Evolutionary conservation across 1,140 invertebrate species (phyloP).

Genomic region (Trialeurodes vaporariorum): DNA sequence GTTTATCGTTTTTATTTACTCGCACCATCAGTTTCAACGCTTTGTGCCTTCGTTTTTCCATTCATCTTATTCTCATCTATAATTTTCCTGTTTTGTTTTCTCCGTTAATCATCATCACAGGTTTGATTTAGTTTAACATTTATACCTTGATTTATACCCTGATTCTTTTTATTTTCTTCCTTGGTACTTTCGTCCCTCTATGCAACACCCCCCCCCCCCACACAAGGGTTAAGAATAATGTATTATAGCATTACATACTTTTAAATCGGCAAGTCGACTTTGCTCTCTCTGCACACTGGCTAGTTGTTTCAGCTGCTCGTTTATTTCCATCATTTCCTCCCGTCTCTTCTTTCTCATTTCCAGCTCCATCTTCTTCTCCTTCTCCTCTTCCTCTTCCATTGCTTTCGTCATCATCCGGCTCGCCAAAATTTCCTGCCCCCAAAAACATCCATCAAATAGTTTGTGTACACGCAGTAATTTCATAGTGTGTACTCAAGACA

Average conservation of each 20-base stretch:
- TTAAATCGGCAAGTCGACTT: background rate
- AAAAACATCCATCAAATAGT: too few species aligned
- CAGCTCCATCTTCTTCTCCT: background rate
- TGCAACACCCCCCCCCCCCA: background rate
- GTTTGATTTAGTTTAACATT: too few species aligned
- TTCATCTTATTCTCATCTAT: too few species aligned
- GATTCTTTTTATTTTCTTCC: too few species aligned
- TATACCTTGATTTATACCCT: too few species aligned
- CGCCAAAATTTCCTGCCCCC: background rate
- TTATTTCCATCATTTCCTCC: background rate
- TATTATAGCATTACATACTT: background rate
- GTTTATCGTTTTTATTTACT: too few species aligned
- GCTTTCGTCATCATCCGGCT: background rate
- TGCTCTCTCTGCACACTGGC: background rate
- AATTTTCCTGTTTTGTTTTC: background rate
- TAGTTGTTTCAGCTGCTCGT: background rate
- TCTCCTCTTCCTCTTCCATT: background rate
- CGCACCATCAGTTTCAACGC: too few species aligned
- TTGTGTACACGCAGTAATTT: too few species aligned
- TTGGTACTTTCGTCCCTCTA: too few species aligned
- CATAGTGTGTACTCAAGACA: too few species aligned
- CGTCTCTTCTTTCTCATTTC: background rate
- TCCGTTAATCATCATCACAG: background rate
- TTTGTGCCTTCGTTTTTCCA: too few species aligned
- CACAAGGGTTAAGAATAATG: background rate